A percentile compares a stretch with the other conserved stretches of the same genome.
phyloP scores from a whole-genome alignment of 2,113 vertebrate genomes.

The Lycaon pictus region DNA sequence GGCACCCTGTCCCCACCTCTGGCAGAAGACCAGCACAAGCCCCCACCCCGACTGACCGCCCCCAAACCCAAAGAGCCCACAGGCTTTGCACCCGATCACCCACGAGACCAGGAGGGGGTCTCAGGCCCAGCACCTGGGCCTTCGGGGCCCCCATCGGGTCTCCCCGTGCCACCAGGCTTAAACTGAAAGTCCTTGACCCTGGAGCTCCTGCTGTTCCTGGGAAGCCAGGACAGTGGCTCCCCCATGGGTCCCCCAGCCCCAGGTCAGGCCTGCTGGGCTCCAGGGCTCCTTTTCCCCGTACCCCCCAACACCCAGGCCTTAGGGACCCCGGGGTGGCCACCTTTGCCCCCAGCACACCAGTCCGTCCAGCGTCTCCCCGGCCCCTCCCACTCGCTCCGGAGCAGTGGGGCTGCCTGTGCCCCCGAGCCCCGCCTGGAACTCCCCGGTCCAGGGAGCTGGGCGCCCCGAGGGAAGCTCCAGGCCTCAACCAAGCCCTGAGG shows the following conservation, averaged over 20 bases:
- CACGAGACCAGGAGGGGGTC: neutral
- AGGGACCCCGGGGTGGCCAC: neutral
- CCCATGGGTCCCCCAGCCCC: rapidly evolving
- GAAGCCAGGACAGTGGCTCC: rapidly evolving
- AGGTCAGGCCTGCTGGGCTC: neutral
- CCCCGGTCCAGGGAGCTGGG: neutral
- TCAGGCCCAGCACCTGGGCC: too few relatives aligned
- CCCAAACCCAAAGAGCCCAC: neutral
- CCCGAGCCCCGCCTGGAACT: too few relatives aligned
- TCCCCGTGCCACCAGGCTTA: neutral
- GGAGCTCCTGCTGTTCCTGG: rapidly evolving
- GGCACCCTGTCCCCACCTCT: too few relatives aligned
- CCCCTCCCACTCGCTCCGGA: neutral
- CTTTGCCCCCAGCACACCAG: neutral
- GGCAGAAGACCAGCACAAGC: neutral
- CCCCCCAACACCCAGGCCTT: neutral
- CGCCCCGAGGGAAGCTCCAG: too few relatives aligned
- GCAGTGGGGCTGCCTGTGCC: neutral
- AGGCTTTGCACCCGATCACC: too few relatives aligned
- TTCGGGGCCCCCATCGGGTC: neutral
- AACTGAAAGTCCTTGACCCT: neutral
- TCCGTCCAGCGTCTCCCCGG: neutral
- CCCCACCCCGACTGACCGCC: rapidly evolving
- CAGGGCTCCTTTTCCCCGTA: neutral
- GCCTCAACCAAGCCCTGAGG: neutral